Percentiles rank a stretch among this genome's conserved stretches.
Evolutionary conservation across 2,888 invertebrate genomes (phyloP).

Genomic region (Lissonota sp.): DNA sequence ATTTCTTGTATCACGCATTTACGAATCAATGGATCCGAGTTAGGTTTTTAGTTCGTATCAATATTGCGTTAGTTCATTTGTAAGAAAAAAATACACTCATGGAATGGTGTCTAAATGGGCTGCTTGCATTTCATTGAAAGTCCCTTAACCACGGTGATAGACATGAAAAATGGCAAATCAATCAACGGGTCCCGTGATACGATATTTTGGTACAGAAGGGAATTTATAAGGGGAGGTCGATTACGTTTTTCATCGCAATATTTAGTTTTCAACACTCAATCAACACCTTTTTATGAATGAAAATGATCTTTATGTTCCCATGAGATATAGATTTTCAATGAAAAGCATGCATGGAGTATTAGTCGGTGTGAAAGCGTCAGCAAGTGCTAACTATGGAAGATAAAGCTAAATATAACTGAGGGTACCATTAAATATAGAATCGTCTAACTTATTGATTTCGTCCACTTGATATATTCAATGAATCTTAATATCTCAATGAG

Average conservation of each 20-base stretch:
- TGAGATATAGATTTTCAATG: constrained; percentile 73
- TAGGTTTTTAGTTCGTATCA: constrained; percentile 78
- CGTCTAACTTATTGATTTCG: constrained; percentile 77
- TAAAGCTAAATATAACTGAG: constrained; percentile 84
- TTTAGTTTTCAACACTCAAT: not conserved
- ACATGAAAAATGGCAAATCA: constrained; percentile 6
- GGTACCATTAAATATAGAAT: constrained; percentile 81
- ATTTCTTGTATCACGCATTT: constrained; percentile 48
- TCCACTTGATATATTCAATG: constrained; percentile 63
- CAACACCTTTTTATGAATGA: not conserved
- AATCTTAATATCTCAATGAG: constrained; percentile 39
- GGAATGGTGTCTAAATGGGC: constrained; percentile 75
- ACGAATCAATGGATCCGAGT: constrained; percentile 64
- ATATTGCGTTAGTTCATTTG: constrained; percentile 77
- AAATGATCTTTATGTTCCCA: constrained; percentile 13
- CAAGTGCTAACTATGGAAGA: constrained; percentile 84
- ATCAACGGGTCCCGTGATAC: not conserved
- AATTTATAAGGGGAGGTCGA: not conserved
- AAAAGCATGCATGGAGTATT: constrained; percentile 80
- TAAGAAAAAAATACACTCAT: constrained; percentile 64
- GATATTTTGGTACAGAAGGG: not conserved
- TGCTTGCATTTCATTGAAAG: constrained; percentile 81
- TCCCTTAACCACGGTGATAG: constrained; percentile 58
- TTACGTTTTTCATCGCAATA: not conserved
- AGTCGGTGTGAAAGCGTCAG: constrained; percentile 83